Base-by-base conservation (phyloP, 92 coral and sea anemone genomes). In the Porites divaricata region DNA sequence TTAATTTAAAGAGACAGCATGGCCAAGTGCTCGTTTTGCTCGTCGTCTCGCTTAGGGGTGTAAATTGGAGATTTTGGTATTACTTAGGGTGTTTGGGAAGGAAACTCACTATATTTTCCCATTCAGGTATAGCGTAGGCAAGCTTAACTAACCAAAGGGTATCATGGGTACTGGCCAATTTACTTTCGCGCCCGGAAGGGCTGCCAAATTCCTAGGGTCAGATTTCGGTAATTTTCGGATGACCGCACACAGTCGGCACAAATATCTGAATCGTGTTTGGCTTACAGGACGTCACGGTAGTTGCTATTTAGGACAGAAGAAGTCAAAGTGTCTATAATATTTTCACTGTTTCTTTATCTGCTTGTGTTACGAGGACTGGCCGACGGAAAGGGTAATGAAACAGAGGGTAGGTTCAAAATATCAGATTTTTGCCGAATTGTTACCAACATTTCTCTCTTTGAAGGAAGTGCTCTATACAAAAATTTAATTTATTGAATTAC, bases 381-480 rank as follows among this genome's bases (percentile, higher is more conserved):
- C 9, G 70, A 64, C 49, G 75, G 67, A 28, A 53, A 58, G 13
- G 67, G 48, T 63, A 83, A 83, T 67, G 26, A 50, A 19, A 50
- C 87, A 9, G 56, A 74, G 54, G 87, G 88, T 84, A 64, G 82
- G 88, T 54, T 57, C 16, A 20, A 9, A 28, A 16, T 26, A 14
- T 14, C 45, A 35, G 45, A 35, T 68, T 69, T 41, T 12, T 62
- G 78, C 56, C 20, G 20, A 1, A 4, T 67, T 49, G 1, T 20
- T 1, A n/a, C 49, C 17, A 49, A 22, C n/a, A 61, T 49, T 73
- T 50, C 41, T 9, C 54, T 74, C 49, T 4, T 24, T 16, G 20
- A 54, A 11, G 16, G 12, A 11, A 13, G 12, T 54, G 12, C 59
- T 54, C 59, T 12, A 35, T 35, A 35, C 45, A 4, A 35, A 35